Evolutionary conservation across 2,888 invertebrate genomes (phyloP), one percentile per base, ranked within the genome.

Genomic region (Diplazon laetatorius): DNA sequence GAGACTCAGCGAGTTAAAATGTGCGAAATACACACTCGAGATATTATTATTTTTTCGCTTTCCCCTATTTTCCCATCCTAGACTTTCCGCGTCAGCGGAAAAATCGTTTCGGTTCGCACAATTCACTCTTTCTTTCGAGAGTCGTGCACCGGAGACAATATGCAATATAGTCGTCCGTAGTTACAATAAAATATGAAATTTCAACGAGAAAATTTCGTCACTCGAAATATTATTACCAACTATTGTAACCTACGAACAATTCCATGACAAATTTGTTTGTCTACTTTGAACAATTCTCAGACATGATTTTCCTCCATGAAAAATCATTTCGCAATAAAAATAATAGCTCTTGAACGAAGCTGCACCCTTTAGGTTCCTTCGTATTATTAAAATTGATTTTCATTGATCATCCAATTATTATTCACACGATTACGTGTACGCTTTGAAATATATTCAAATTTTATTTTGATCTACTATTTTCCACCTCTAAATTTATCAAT

Each of bases 21-120:
- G 68, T 62, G 39, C 48, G 35, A 14, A n/a, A 14, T 60, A 60
- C 46, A 62, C 52, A 72, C 35, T 68, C 62, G 35, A 59, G 39
- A 46, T 66, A 71, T 77, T 77, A 72, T 77, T 77, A 72, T 77
- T 77, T 77, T 72, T 72, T 60, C 68, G 72, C 72, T 72, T 62
- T 44, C 68, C 16, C 52, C 62, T 6, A 6, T 72, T 62, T 44
- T 72, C 16, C 60, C 62, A 46, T 62, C 20, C 52, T 55, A 48
- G 48, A 46, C 60, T 44, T 14, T 46, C 18, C 50, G 65, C 65
- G 65, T 76, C 65, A 62, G 30, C 44, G 44, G 52, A 71, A 59
- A 65, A 71, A 76, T 66, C 60, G 52, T 70, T 59, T 42, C 16
- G 20, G 50, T 18, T 35, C 57, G 22, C 10, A 16, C 25, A 44